phyloP scores from a whole-genome alignment of 1,140 invertebrate species.

The Sarcophaga peregrina region DNA sequence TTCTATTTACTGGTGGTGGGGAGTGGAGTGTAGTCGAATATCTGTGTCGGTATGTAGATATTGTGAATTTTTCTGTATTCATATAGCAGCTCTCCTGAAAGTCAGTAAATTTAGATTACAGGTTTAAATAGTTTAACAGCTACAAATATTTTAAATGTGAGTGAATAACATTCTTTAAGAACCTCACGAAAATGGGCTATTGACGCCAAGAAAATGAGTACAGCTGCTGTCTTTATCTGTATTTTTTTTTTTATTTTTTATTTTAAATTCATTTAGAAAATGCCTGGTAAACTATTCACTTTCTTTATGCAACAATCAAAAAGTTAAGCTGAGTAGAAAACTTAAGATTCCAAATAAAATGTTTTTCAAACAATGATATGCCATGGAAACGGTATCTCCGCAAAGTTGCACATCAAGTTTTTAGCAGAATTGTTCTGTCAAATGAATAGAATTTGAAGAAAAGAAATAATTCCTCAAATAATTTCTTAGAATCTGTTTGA shows the following conservation, averaged over 20 bases:
- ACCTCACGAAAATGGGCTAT: neutral
- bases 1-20: slow-evolving; percentile 2
- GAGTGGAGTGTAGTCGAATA: neutral
- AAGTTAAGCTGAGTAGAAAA: neutral
- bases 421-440: too few relatives aligned
- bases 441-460: too few relatives aligned
- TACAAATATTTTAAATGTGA: neutral
- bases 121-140: neutral
- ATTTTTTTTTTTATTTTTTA: too few relatives aligned
- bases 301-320: neutral
- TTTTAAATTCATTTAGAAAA: neutral
- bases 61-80: too few relatives aligned
- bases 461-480: too few relatives aligned
- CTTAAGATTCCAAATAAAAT: too few relatives aligned
- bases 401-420: too few relatives aligned
- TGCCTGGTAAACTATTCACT: slow-evolving; percentile 7
- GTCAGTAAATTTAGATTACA: too few relatives aligned
- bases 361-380: too few relatives aligned
- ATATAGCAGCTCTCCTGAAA: too few relatives aligned
- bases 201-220: neutral
- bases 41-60: neutral
- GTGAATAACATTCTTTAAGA: neutral
- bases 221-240: neutral
- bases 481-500: too few relatives aligned
- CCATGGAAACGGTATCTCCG: too few relatives aligned